Conservation (phyloP, 2,888 invertebrate species). For the Disparrhopalites patrizii region DNA sequence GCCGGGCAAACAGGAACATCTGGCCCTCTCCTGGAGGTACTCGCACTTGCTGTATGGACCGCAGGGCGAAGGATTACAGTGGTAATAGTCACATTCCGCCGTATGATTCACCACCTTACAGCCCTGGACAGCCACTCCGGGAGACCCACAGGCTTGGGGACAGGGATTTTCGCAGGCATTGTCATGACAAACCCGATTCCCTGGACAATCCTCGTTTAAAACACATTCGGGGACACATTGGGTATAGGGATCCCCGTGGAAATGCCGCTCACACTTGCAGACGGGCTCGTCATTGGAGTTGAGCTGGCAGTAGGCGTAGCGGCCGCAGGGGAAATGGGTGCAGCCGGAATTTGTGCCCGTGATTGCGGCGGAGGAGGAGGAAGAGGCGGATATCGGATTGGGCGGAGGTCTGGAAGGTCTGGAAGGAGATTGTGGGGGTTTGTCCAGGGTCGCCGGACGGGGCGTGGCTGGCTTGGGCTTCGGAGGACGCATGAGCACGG, state of each 20-base stretch:
- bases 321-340: constrained; percentile 9
- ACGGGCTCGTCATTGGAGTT: background rate
- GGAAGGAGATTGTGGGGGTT: background rate
- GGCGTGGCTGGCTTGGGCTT: background rate
- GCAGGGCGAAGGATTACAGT: constrained; percentile 25
- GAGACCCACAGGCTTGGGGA: constrained; percentile 6
- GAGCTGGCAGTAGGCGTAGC: constrained; percentile 11
- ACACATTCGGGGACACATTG: constrained; percentile 17
- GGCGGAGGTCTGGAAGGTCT: background rate
- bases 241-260: constrained; percentile 19
- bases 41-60: constrained; percentile 20
- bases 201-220: constrained; percentile 11
- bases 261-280: constrained; percentile 18
- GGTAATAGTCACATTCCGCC: constrained; percentile 13
- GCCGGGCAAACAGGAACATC: constrained; percentile 19
- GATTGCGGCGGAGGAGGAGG: too few species aligned
- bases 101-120: constrained; percentile 16
- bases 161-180: constrained; percentile 23
- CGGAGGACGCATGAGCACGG: too few species aligned
- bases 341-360: constrained; percentile 10
- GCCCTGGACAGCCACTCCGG: background rate
- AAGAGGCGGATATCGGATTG: background rate
- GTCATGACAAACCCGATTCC: constrained; percentile 7
- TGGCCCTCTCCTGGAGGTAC: background rate
- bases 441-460: background rate